phyloP scores from a whole-genome alignment of 2,888 invertebrate species.

The Rhogogaster chlorosoma region DNA sequence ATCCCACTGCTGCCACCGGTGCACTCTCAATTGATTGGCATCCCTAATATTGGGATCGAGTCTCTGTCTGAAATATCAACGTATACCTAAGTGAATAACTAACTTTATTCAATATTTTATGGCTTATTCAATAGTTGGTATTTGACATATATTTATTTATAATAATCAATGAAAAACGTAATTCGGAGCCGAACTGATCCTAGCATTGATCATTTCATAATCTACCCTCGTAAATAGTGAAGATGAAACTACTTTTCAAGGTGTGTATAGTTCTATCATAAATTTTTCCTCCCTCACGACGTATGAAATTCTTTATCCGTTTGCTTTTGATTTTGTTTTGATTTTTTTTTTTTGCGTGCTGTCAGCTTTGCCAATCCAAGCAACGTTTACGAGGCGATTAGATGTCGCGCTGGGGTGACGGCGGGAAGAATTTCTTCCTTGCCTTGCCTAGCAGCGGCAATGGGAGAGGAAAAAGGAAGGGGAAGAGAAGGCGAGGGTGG shows the following conservation, averaged over 20 bases:
- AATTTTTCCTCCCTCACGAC: neutral
- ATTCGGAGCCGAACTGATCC: neutral
- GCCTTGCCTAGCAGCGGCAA: neutral
- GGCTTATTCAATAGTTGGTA: too few species aligned
- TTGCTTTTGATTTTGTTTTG: conserved; percentile 32
- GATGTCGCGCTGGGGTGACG: conserved; percentile 61
- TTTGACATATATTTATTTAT: too few species aligned
- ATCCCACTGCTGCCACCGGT: too few species aligned
- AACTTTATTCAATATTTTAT: too few species aligned
- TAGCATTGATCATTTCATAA: neutral
- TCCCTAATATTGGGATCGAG: too few species aligned
- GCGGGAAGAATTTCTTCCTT: conserved; percentile 10
- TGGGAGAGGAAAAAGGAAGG: conserved; percentile 1
- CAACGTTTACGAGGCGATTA: conserved; percentile 66
- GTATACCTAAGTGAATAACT: too few species aligned
- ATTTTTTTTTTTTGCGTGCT: neutral
- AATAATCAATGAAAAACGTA: neutral
- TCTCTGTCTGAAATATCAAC: too few species aligned
- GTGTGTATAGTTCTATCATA: neutral
- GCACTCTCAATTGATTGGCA: too few species aligned
- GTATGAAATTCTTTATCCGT: neutral
- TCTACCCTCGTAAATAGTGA: neutral
- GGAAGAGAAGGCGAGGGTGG: neutral
- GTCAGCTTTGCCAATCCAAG: conserved; percentile 22
- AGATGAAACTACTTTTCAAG: neutral